A percentile compares a stretch with the other conserved stretches of the same genome.
Evolutionary conservation across 2,113 vertebrate genomes (phyloP).

Genomic region (Misgurnus anguillicaudatus): DNA sequence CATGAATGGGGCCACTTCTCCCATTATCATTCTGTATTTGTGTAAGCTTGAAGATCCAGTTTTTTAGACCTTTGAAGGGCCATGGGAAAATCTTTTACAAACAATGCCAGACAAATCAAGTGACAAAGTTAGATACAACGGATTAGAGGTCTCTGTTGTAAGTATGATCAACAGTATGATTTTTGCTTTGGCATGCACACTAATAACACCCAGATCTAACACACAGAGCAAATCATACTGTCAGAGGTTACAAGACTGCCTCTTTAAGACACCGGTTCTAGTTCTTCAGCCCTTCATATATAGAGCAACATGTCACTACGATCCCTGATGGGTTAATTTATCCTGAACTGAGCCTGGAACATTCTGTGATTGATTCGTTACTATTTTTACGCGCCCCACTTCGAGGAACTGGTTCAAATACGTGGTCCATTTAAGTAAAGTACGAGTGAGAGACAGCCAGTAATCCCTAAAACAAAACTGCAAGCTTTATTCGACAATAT

Average conservation of each 20-base stretch:
- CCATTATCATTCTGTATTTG: neutral
- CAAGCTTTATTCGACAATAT: conserved; percentile 17
- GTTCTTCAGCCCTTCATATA: conserved; percentile 39
- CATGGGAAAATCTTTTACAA: neutral
- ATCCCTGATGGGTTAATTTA: conserved; percentile 68
- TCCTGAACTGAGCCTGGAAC: conserved; percentile 71
- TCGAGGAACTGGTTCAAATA: conserved; percentile 67
- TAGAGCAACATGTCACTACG: conserved; percentile 54
- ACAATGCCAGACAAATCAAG: neutral
- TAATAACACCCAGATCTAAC: too few species aligned
- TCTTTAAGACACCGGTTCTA: conserved; percentile 20
- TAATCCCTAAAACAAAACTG: conserved; percentile 30
- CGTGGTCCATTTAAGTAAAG: conserved; percentile 55
- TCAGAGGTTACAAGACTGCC: neutral
- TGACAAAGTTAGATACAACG: neutral
- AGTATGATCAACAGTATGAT: too few species aligned
- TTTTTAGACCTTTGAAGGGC: neutral
- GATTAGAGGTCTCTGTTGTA: too few species aligned
- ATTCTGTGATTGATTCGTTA: conserved; percentile 75
- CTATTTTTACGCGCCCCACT: conserved; percentile 82
- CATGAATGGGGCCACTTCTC: neutral
- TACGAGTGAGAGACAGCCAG: conserved; percentile 41
- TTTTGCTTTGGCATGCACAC: too few species aligned
- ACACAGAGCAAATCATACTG: neutral
- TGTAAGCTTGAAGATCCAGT: neutral